A percentile compares a stretch with the other conserved stretches of the same genome.
Conservation (phyloP, 2,888 invertebrate species). For the Chalcosyrphus nemorum region DNA sequence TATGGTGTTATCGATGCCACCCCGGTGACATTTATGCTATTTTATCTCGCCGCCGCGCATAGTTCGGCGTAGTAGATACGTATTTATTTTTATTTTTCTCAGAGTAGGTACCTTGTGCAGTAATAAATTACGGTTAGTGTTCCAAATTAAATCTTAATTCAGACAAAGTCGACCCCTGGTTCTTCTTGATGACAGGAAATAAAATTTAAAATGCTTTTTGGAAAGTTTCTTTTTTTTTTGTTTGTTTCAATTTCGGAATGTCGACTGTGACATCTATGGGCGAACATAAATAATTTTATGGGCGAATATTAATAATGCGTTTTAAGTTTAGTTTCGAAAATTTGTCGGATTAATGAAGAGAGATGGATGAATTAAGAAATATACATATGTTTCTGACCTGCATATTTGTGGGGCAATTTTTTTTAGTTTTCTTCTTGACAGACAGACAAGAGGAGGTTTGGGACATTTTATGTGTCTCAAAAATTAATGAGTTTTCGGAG, state of each 20-base stretch:
- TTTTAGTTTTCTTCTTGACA: neutral
- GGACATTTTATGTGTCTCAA: neutral
- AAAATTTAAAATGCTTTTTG: slow-evolving; percentile 36
- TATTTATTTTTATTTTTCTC: slow-evolving; percentile 4
- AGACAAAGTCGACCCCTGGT: slow-evolving; percentile 25
- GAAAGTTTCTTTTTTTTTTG: slow-evolving; percentile 1
- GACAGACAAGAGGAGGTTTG: neutral
- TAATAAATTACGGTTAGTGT: slow-evolving; percentile 45
- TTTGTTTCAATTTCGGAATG: slow-evolving; percentile 35
- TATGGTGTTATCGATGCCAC: slow-evolving; percentile 33
- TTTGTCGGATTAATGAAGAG: slow-evolving; percentile 16
- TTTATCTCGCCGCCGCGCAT: slow-evolving; percentile 5
- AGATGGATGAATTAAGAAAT: slow-evolving; percentile 25
- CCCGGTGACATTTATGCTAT: slow-evolving; percentile 19
- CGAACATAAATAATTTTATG: slow-evolving; percentile 57
- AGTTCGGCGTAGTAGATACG: neutral
- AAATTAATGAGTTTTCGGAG: neutral
- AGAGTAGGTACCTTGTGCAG: neutral
- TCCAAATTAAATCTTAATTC: slow-evolving; percentile 46
- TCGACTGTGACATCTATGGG: slow-evolving; percentile 41
- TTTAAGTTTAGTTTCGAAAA: slow-evolving; percentile 17
- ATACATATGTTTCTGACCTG: neutral
- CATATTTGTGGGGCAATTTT: neutral
- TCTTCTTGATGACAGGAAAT: slow-evolving; percentile 29
- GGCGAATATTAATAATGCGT: slow-evolving; percentile 40